A percentile compares a stretch with the other conserved stretches of the same genome.
These are phyloP conservation scores for Lutjanus erythropterus DNA, from an alignment of 2,113 vertebrate genomes.

Conservation along the genomic window DNA sequence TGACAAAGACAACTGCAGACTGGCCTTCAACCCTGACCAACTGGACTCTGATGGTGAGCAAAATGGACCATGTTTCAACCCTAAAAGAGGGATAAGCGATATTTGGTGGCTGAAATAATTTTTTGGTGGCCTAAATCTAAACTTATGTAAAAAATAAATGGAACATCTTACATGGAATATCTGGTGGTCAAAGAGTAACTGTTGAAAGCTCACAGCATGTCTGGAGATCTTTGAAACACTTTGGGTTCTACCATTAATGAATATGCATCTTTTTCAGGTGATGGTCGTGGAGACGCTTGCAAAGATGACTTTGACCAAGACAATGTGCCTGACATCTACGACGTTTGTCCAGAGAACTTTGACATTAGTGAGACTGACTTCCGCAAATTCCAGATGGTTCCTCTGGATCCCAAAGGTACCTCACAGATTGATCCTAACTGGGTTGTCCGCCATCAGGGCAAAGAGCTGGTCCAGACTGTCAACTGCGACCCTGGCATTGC, in stretches of 20 bases:
- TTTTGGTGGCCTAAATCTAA: no score
- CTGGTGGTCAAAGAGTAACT: no score
- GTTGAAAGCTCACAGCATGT: background rate
- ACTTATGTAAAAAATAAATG: no score
- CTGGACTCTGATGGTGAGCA: constrained; percentile 93
- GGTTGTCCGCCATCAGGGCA: constrained; percentile 98
- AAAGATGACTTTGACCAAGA: constrained; percentile 98
- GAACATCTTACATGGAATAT: no score
- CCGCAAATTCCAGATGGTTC: constrained; percentile 99
- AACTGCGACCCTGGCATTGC: constrained; percentile 99
- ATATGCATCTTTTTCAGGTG: constrained; percentile 81
- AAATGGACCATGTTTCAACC: background rate
- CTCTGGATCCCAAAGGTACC: constrained; percentile 97
- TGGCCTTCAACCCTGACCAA: constrained; percentile 95
- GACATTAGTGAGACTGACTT: constrained; percentile 98
- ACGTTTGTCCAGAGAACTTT: constrained; percentile 97
- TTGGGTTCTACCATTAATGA: background rate
- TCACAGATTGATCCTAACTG: constrained; percentile 99
- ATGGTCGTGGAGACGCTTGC: constrained; percentile 97
- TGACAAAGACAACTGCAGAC: constrained; percentile 96
- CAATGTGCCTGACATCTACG: constrained; percentile 94
- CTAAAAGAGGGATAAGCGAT: background rate
- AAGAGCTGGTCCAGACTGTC: constrained; percentile 98
- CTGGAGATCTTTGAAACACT: background rate
- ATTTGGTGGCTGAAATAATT: no score